phyloP scores from a whole-genome alignment of 2,113 vertebrate genomes.

The Nannospalax galili region DNA sequence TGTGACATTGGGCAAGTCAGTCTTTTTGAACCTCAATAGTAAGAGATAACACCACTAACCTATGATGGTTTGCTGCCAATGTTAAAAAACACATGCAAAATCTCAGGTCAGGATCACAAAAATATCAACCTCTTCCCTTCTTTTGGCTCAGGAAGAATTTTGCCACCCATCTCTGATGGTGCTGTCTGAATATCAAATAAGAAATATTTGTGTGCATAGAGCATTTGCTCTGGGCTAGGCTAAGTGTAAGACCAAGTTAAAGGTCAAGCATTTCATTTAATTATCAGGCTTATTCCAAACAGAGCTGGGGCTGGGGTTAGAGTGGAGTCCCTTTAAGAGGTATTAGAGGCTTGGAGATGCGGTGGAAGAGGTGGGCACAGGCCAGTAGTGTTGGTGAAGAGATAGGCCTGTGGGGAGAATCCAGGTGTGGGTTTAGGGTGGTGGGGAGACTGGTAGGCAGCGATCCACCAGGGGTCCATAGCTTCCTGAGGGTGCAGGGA shows the following conservation, averaged over 20 bases:
- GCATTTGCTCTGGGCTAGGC: background rate
- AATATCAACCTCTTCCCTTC: background rate
- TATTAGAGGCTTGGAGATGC: background rate
- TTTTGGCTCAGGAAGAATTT: constrained; percentile 46
- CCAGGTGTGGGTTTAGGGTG: background rate
- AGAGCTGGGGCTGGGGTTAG: background rate
- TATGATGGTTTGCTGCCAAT: background rate
- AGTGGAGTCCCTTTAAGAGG: background rate
- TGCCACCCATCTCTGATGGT: background rate
- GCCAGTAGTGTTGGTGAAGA: background rate
- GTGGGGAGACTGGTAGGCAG: background rate
- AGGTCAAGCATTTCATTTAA: background rate
- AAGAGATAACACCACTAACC: background rate
- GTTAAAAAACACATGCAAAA: constrained; percentile 16
- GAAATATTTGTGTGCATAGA: background rate
- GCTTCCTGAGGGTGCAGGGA: background rate
- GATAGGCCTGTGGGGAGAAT: background rate
- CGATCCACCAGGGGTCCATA: background rate
- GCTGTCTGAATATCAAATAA: constrained; percentile 20
- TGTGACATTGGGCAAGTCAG: background rate
- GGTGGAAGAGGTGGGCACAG: background rate
- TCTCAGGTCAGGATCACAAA: constrained; percentile 19
- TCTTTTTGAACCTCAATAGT: constrained; percentile 1
- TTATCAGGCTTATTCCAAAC: background rate
- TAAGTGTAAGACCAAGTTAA: background rate